Percentiles rank a stretch among this genome's conserved stretches.
Conservation (phyloP, 1,140 invertebrate genomes). For the Druon quercuslanigerum region DNA sequence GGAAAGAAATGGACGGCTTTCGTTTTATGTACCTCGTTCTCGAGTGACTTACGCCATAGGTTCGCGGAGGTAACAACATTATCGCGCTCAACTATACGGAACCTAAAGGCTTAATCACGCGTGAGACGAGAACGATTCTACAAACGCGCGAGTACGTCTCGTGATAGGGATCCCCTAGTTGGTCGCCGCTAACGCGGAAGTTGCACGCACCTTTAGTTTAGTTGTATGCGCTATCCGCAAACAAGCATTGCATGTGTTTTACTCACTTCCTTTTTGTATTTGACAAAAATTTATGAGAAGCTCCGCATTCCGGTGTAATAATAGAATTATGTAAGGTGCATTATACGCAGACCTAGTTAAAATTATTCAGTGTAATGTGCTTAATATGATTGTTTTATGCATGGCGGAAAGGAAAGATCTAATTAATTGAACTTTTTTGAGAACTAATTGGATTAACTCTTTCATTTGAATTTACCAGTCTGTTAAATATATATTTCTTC, state of each 20-base stretch:
- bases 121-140: slow-evolving; percentile 14
- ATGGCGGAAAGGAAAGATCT: too few species aligned
- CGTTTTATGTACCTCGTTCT: slow-evolving; percentile 7
- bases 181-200: neutral
- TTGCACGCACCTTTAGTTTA: neutral
- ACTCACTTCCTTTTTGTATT: slow-evolving; percentile 18
- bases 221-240: slow-evolving; percentile 12
- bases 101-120: slow-evolving; percentile 19
- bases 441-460: too few species aligned
- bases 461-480: too few species aligned
- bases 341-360: too few species aligned
- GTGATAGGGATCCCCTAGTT: neutral
- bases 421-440: too few species aligned
- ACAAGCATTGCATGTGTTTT: slow-evolving; percentile 19
- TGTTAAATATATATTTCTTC: too few species aligned
- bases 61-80: slow-evolving; percentile 30
- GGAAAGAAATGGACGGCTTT: slow-evolving; percentile 19
- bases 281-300: slow-evolving; percentile 30
- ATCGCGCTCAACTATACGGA: slow-evolving; percentile 15
- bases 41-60: neutral
- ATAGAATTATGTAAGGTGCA: too few species aligned
- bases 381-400: too few species aligned
- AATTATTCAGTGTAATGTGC: too few species aligned
- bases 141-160: neutral
- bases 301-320: slow-evolving; percentile 6